Conservation (phyloP, 2,113 vertebrate genomes). For the Tragelaphus buxtoni region DNA sequence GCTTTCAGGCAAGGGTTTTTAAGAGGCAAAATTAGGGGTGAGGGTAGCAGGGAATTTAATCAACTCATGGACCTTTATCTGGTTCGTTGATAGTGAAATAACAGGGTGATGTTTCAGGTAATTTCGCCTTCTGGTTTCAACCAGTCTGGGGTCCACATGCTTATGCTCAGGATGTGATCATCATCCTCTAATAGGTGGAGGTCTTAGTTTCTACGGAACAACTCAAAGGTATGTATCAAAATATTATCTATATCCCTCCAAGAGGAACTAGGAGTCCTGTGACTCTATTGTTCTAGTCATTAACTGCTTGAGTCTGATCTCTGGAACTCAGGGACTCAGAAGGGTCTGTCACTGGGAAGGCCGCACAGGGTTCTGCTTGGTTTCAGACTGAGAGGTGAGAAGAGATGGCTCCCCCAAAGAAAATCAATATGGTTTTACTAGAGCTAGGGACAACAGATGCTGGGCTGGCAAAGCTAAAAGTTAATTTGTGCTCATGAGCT, state of each 20-base stretch:
- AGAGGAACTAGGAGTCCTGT: neutral
- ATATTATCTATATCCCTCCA: neutral
- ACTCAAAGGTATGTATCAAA: neutral
- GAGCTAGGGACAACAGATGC: accelerated
- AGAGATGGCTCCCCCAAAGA: neutral
- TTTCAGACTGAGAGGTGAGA: neutral
- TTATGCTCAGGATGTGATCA: neutral
- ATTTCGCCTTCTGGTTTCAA: neutral
- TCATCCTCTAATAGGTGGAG: neutral
- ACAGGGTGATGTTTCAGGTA: neutral
- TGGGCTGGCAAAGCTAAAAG: neutral
- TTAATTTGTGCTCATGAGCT: neutral
- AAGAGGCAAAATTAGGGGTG: neutral
- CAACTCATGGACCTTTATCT: neutral
- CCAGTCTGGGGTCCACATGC: neutral
- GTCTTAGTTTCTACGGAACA: neutral
- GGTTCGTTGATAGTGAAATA: neutral
- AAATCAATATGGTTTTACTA: neutral
- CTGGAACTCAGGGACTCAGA: neutral
- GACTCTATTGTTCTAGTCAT: neutral
- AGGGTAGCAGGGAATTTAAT: neutral
- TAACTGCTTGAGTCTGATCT: neutral
- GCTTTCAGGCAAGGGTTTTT: neutral
- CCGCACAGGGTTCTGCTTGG: neutral
- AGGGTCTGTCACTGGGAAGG: neutral